Evolutionary conservation across 2,797 vertebrate genomes (phyloP).

Genomic region (Spinibarbus caldwelli): DNA sequence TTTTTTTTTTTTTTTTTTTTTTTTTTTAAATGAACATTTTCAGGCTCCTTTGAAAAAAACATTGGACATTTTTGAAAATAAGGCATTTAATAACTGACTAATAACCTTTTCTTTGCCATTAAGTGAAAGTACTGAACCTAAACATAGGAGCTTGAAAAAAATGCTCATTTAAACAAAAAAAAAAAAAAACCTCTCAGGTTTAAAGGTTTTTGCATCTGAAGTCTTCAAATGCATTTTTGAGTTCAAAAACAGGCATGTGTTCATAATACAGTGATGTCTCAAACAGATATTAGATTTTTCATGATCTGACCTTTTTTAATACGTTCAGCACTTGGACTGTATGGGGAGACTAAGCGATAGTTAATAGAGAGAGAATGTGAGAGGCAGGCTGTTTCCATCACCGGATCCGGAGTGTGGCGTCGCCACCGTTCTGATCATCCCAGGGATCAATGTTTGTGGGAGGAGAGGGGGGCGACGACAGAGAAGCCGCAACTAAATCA

Average conservation of each 20-base stretch:
- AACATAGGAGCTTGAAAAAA: no score
- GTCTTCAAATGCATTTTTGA: no score
- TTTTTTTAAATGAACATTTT: no score
- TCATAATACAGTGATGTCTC: neutral
- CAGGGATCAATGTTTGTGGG: conserved; percentile 45
- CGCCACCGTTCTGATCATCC: conserved; percentile 16
- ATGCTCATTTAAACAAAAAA: no score
- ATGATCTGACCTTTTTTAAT: neutral
- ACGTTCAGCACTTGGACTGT: neutral
- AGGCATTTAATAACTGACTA: no score
- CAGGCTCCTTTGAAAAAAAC: no score
- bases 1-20: no score
- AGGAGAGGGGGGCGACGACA: conserved; percentile 66
- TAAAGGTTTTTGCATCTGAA: no score
- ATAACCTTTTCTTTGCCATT: no score
- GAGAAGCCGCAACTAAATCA: conserved; percentile 76
- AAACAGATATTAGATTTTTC: neutral
- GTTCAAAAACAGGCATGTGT: neutral
- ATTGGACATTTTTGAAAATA: no score
- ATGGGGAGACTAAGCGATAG: neutral
- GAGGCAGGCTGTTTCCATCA: conserved; percentile 47
- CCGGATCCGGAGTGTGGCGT: neutral
- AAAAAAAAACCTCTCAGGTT: no score
- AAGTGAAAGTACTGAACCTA: no score
- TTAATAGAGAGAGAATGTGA: conserved; percentile 57